These are phyloP conservation scores for Salvelinus fontinalis DNA, from an alignment of 2,113 vertebrate genomes.

Conservation along the genomic window DNA sequence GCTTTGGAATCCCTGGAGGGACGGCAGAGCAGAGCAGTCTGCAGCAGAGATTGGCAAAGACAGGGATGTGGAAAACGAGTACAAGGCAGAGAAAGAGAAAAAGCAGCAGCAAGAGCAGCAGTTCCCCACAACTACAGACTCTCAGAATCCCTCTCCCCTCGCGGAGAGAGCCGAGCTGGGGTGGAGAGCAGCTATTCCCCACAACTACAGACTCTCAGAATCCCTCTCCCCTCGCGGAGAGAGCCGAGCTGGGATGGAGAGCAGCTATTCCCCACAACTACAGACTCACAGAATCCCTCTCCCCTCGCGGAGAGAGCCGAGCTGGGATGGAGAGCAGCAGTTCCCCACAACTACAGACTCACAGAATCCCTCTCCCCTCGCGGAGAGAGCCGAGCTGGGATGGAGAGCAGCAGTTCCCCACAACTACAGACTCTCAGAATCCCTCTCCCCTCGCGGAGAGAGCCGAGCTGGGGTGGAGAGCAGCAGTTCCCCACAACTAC, in stretches of 20 bases:
- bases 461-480: too few species aligned
- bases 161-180: background rate
- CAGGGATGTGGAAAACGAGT: conserved; percentile 33
- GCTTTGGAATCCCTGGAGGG: conserved; percentile 53
- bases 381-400: background rate
- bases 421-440: conserved; percentile 25
- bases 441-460: conserved; percentile 25
- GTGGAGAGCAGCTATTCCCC: conserved; percentile 43
- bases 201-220: conserved; percentile 28
- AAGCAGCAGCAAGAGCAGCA: conserved; percentile 21
- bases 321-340: conserved; percentile 2
- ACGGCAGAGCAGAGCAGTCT: conserved; percentile 3
- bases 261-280: conserved; percentile 49
- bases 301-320: conserved; percentile 5
- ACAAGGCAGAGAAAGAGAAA: conserved; percentile 8
- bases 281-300: conserved; percentile 30
- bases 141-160: conserved; percentile 36
- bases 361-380: conserved; percentile 38
- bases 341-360: conserved; percentile 45
- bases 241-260: background rate
- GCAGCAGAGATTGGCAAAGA: conserved; percentile 5
- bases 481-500: conserved; percentile 49
- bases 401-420: conserved; percentile 34
- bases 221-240: conserved; percentile 29
- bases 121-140: conserved; percentile 47